Conservation (phyloP, 2,113 vertebrate genomes). For the Smithornis capensis region DNA sequence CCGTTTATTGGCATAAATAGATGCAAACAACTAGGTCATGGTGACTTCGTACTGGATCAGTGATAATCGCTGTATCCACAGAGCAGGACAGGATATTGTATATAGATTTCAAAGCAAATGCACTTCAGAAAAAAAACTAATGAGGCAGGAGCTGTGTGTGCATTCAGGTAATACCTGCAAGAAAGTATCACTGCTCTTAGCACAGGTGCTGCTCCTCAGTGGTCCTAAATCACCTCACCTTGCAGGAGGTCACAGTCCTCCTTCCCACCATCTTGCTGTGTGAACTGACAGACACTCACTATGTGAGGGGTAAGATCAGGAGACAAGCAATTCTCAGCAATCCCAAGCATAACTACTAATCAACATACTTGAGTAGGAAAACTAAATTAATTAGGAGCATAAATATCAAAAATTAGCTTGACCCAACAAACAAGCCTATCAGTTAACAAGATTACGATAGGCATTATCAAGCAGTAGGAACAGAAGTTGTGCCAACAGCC, state of each 20-base stretch:
- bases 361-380: background rate
- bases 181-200: background rate
- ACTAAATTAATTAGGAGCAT: background rate
- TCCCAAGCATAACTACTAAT: background rate
- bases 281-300: rapidly evolving
- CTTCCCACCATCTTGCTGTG: background rate
- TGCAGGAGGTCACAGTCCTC: background rate
- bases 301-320: rapidly evolving
- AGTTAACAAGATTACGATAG: background rate
- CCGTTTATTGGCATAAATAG: slow-evolving; percentile 29
- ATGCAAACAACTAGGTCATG: background rate
- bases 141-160: background rate
- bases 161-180: background rate
- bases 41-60: background rate
- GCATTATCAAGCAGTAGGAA: background rate
- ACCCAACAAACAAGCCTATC: background rate
- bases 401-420: background rate
- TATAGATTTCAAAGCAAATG: slow-evolving; percentile 47
- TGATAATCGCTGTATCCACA: background rate
- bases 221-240: background rate
- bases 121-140: background rate
- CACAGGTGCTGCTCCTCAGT: background rate
- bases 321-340: background rate
- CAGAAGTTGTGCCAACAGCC: background rate
- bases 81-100: slow-evolving; percentile 22